These are phyloP conservation scores for Acanthornis magna DNA, from an alignment of 2,797 vertebrate genomes.

Conservation along the genomic window DNA sequence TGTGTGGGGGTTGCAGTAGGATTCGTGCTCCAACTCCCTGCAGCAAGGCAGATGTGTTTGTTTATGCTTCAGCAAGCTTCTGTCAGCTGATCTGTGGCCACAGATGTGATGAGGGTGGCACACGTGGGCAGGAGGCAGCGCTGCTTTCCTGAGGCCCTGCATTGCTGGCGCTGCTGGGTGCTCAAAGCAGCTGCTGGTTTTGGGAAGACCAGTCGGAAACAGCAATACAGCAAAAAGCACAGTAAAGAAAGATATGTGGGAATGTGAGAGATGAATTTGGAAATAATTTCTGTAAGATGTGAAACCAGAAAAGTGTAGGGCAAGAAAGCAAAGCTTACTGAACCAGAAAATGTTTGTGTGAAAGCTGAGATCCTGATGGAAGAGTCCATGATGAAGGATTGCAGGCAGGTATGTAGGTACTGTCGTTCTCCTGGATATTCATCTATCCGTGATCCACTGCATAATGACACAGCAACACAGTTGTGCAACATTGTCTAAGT, in stretches of 20 bases:
- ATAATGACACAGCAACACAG: background rate
- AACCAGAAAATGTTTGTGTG: background rate
- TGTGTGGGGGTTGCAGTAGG: accelerated
- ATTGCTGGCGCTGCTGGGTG: background rate
- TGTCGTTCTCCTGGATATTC: background rate
- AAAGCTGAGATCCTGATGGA: background rate
- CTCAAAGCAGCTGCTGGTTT: background rate
- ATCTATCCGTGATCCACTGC: background rate
- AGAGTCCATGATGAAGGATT: background rate
- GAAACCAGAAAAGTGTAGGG: background rate
- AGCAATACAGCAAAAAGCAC: background rate
- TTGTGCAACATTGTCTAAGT: background rate
- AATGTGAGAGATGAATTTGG: background rate
- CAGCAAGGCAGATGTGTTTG: background rate
- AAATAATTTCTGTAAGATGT: background rate
- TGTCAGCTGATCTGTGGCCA: background rate
- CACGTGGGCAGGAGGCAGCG: background rate
- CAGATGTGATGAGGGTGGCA: background rate
- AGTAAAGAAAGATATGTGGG: background rate
- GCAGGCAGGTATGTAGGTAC: background rate
- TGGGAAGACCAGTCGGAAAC: background rate
- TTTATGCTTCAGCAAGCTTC: background rate
- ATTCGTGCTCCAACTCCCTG: background rate
- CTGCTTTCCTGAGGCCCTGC: background rate
- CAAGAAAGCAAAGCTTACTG: background rate